phyloP scores from a whole-genome alignment of 2,888 invertebrate genomes.

The Acleris holmiana region DNA sequence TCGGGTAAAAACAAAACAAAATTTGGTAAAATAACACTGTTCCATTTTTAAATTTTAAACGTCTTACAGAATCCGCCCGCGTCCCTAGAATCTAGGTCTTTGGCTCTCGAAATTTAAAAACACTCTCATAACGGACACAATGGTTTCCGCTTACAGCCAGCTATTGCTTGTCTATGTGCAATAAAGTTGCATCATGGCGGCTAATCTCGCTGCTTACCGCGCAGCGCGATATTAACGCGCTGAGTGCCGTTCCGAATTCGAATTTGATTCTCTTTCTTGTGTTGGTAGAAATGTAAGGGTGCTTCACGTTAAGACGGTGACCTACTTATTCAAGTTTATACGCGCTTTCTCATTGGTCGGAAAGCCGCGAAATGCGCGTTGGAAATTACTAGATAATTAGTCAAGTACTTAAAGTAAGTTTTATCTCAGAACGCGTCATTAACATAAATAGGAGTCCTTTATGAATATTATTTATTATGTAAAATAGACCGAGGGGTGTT shows the following conservation, averaged over 20 bases:
- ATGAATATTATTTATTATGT: no score
- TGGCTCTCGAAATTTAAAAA: conserved; percentile 30
- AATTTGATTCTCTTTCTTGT: conserved; percentile 15
- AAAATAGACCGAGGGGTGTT: no score
- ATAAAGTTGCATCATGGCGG: conserved; percentile 55
- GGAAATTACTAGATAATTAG: no score
- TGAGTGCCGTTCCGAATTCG: conserved; percentile 28
- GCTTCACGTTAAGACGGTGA: background rate
- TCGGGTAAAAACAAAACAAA: no score
- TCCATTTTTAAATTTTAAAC: background rate
- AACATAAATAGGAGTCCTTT: no score
- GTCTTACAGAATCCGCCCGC: background rate
- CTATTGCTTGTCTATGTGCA: conserved; percentile 48
- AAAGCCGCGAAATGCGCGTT: no score
- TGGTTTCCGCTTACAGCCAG: conserved; percentile 36
- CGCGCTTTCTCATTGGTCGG: no score
- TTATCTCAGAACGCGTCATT: no score
- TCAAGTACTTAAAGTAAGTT: no score
- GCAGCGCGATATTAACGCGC: conserved; percentile 51
- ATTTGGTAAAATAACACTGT: background rate
- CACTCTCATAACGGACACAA: conserved; percentile 40
- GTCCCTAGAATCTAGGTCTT: conserved; percentile 24
- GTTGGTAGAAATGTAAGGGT: background rate
- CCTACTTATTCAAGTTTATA: background rate
- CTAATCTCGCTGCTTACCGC: conserved; percentile 55